phyloP scores from a whole-genome alignment of 2,113 vertebrate species.

The Salvelinus namaycush region DNA sequence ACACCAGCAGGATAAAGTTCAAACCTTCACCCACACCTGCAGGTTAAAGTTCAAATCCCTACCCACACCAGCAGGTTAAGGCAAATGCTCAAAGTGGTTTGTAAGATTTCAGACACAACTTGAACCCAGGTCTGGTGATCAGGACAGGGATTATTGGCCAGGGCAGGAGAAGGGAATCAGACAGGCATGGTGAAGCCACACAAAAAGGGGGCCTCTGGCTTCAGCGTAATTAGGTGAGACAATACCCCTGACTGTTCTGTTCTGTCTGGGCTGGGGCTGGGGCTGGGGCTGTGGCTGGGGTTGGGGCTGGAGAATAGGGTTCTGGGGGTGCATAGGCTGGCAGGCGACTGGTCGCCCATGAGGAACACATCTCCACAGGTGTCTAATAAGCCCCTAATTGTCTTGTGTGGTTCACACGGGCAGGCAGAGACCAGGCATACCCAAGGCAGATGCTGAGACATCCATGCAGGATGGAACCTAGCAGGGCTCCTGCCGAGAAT shows the following conservation, averaged over 20 bases:
- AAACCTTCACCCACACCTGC: too few species aligned
- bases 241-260: slow-evolving; percentile 90
- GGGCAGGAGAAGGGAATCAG: slow-evolving; percentile 87
- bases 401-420: slow-evolving; percentile 75
- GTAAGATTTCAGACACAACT: too few species aligned
- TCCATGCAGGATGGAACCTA: slow-evolving; percentile 14
- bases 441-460: slow-evolving; percentile 56
- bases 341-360: slow-evolving; percentile 81
- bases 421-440: slow-evolving; percentile 16
- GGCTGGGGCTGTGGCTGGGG: slow-evolving; percentile 50
- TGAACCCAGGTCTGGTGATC: slow-evolving; percentile 64
- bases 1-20: too few species aligned
- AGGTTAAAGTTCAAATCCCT: slow-evolving; percentile 69
- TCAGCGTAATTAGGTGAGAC: slow-evolving; percentile 95
- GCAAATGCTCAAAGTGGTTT: too few species aligned
- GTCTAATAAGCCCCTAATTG: slow-evolving; percentile 85
- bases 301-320: slow-evolving; percentile 72
- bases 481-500: slow-evolving; percentile 52
- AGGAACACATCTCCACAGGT: slow-evolving; percentile 81
- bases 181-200: slow-evolving; percentile 91
- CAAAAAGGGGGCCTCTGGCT: slow-evolving; percentile 84
- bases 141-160: slow-evolving; percentile 46
- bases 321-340: slow-evolving; percentile 81
- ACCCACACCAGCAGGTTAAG: too few species aligned
- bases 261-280: slow-evolving; percentile 76